phyloP scores from a whole-genome alignment of 1,140 invertebrate species.

The Caligus rogercresseyi region DNA sequence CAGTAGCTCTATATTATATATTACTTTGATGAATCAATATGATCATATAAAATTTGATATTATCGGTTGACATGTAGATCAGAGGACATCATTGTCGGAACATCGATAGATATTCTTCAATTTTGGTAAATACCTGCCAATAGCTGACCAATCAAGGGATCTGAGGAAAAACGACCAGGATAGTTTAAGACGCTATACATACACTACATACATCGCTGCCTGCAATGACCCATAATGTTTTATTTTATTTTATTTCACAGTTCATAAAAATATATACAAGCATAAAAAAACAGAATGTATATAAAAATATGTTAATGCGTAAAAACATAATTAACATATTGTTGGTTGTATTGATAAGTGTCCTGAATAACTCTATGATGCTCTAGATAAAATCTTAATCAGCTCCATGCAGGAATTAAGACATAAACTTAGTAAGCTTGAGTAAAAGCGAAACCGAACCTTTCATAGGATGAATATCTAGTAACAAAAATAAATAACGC shows the following conservation, averaged over 20 bases:
- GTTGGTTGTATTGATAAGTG: too few relatives aligned
- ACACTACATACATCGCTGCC: neutral
- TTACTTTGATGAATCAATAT: neutral
- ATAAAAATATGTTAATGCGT: too few relatives aligned
- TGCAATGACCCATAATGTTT: neutral
- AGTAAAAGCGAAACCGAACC: neutral
- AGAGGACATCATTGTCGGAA: neutral
- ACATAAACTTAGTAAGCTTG: neutral
- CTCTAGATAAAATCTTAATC: neutral
- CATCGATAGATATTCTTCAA: neutral
- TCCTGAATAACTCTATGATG: too few relatives aligned
- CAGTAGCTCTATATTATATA: neutral
- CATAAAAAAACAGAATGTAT: too few relatives aligned
- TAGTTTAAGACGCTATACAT: neutral
- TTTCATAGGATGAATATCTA: neutral
- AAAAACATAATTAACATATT: too few relatives aligned
- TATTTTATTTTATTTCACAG: neutral
- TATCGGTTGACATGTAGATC: neutral
- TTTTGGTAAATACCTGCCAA: neutral
- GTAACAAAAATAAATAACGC: neutral
- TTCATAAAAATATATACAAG: neutral
- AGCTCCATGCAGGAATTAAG: neutral
- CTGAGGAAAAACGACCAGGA: neutral
- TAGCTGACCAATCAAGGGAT: neutral
- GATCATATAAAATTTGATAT: neutral